Evolutionary conservation across 2,113 vertebrate genomes (phyloP), one percentile per base, ranked within the genome.

Genomic region (Protobothrops flavoviridis): DNA sequence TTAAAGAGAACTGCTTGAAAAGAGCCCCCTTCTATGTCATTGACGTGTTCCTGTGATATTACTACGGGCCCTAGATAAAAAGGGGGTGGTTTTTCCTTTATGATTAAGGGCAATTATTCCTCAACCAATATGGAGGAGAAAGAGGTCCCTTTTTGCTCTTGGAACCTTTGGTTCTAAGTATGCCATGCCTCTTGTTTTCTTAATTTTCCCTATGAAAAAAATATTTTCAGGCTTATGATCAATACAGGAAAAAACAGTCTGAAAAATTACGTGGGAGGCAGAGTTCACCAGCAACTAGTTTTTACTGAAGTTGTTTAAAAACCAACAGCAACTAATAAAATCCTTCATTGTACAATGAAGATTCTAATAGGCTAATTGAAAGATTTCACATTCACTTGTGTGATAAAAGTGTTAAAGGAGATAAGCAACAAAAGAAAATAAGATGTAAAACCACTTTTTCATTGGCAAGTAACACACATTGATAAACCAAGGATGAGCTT

Each of bases 1-100:
- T 94, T 92, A 64, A 94, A 33, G 24, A 45, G 95, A 26, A 0
- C 2, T 4, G n/a, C 29, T 85, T 86, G 61, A 50, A 95, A 96
- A 94, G n/a, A 56, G 0, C 26, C 45, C 95, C 95, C 87, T 95
- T 97, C 89, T 89, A 88, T 6, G 10, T 48, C 81, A 94, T 91
- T 87, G 92, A 91, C 17, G 7, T 29, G 74, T 48, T 94, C 90
- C 33, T 91, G 20, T 0, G 1, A 61, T 56, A 53, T 74, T 91
- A 56, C 81, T 43, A 43, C 5, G 26, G 56, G 74, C 88, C n/a
- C 26, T 81, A 52, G 8, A 85, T 92, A 94, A 95, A 23, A 93
- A 94, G 93, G 53, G 11, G 0, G 1, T 21, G n/a, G 74, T 61
- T 93, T 94, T 91, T 53, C 5, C 33, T 20, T 13, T 93, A 64